Percentiles rank a stretch among this genome's conserved stretches.
These are phyloP conservation scores for Acrocephalus kingi DNA, from an alignment of 2,113 vertebrate species.

Conservation along the genomic window DNA sequence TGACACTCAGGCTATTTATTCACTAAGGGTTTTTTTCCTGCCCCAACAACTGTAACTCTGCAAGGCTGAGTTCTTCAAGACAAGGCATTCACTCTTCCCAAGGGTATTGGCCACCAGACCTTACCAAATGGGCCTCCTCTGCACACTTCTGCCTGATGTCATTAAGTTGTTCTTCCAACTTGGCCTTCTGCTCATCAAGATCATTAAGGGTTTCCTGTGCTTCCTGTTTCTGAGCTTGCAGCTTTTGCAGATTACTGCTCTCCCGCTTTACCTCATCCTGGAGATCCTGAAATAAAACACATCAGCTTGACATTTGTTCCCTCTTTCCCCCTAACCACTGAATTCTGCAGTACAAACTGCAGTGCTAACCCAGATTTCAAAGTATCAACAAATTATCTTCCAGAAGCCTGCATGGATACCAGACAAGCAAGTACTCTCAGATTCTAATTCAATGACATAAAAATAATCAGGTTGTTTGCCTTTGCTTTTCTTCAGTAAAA, in stretches of 20 bases:
- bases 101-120: background rate
- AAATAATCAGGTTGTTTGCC: background rate
- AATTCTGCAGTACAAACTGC: background rate
- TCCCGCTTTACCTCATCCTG: slow-evolving; percentile 93
- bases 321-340: background rate
- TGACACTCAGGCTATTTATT: background rate
- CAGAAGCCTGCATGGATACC: background rate
- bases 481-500: background rate
- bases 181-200: slow-evolving; percentile 90
- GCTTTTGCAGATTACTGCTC: slow-evolving; percentile 83
- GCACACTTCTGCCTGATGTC: slow-evolving; percentile 88
- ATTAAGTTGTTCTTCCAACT: slow-evolving; percentile 89
- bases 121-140: slow-evolving; percentile 90
- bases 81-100: background rate
- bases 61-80: background rate
- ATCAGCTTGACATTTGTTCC: background rate
- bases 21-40: background rate
- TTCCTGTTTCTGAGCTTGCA: slow-evolving; percentile 90
- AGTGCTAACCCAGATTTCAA: background rate
- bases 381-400: background rate
- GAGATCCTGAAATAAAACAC: slow-evolving; percentile 82
- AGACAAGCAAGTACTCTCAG: background rate
- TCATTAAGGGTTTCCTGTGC: slow-evolving; percentile 89
- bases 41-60: background rate
- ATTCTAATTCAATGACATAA: background rate